Evolutionary conservation across 2,797 vertebrate genomes (phyloP).

Genomic region (Cyprinella venusta): DNA sequence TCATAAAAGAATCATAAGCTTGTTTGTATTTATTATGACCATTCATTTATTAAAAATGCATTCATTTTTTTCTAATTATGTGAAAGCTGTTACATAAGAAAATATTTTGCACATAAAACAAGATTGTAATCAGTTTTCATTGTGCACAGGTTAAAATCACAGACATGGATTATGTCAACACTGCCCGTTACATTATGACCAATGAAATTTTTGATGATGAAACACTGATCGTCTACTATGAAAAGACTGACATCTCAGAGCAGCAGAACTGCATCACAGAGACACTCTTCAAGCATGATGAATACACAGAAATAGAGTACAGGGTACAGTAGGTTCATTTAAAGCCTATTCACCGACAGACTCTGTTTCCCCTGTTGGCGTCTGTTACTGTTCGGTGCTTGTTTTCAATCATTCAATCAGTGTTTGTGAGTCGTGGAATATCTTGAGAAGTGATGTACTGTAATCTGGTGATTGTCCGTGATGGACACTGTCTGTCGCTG

Average conservation of each 20-base stretch:
- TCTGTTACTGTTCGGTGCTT: too few species aligned
- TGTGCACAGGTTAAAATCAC: background rate
- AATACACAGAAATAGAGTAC: background rate
- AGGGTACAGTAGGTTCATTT: background rate
- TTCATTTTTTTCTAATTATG: background rate
- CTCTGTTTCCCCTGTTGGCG: too few species aligned
- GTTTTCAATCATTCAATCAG: too few species aligned
- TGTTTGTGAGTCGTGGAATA: too few species aligned
- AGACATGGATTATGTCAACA: background rate
- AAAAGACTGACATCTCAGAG: background rate
- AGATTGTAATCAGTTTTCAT: background rate
- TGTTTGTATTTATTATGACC: too few species aligned
- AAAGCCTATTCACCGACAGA: background rate
- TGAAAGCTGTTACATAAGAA: background rate
- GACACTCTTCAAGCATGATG: background rate
- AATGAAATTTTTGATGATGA: background rate
- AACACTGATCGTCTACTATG: background rate
- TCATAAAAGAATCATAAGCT: background rate
- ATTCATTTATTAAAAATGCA: background rate
- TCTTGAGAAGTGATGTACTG: too few species aligned
- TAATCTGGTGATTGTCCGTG: too few species aligned
- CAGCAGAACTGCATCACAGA: background rate
- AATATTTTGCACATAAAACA: background rate
- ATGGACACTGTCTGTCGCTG: too few species aligned
- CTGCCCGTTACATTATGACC: background rate